Percentiles rank a stretch among this genome's conserved stretches.
Conservation (phyloP, 2,888 invertebrate species). For the Tigriopus californicus region DNA sequence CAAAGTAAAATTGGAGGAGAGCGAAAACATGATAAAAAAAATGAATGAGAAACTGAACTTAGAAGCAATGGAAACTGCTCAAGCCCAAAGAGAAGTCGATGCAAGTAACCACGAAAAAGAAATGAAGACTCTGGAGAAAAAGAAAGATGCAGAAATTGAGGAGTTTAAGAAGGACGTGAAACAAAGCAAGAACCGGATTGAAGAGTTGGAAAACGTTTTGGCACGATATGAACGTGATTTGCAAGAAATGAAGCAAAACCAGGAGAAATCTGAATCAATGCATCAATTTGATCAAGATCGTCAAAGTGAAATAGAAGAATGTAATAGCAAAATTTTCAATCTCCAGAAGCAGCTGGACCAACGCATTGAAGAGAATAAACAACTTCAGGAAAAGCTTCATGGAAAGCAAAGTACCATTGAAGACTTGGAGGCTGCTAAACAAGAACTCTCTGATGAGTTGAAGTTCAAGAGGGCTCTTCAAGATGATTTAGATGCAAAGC, state of each 20-base stretch:
- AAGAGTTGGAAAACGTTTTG: background rate
- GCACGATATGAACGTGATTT: conserved; percentile 21
- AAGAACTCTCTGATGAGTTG: background rate
- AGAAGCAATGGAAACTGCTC: too few species aligned
- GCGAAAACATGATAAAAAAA: too few species aligned
- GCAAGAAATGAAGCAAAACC: conserved; percentile 24
- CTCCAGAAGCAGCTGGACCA: background rate
- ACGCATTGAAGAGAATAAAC: background rate
- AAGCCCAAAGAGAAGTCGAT: background rate
- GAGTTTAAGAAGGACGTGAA: too few species aligned
- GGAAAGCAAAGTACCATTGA: background rate
- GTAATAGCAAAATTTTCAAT: background rate
- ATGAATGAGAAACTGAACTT: too few species aligned
- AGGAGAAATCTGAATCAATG: background rate
- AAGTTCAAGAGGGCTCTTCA: background rate
- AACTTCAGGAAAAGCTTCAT: background rate
- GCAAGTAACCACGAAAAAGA: background rate
- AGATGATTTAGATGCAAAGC: background rate
- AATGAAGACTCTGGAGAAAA: background rate
- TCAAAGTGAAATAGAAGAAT: background rate
- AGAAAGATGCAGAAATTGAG: too few species aligned
- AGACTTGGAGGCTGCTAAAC: background rate
- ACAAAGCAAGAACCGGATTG: background rate
- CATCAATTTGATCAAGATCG: background rate
- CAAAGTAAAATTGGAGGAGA: too few species aligned